These are phyloP conservation scores for Serilophus lunatus DNA, from an alignment of 2,113 vertebrate genomes.

Conservation along the genomic window DNA sequence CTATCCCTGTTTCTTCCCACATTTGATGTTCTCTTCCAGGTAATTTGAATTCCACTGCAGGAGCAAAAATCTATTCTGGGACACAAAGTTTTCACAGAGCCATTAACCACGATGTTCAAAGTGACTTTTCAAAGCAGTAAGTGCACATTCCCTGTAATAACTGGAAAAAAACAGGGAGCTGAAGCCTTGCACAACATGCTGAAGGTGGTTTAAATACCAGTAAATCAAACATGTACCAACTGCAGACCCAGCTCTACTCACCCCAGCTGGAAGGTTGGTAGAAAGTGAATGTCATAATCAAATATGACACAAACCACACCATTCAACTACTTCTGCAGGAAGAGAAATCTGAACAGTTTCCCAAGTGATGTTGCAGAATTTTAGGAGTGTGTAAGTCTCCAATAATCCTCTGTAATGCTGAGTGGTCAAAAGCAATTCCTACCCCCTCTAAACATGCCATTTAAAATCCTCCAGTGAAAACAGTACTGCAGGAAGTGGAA, in stretches of 20 bases:
- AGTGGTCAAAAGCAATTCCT: background rate
- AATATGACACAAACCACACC: background rate
- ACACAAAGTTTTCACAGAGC: background rate
- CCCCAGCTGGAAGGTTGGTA: background rate
- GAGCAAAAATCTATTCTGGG: background rate
- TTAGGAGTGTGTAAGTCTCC: background rate
- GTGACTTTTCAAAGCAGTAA: background rate
- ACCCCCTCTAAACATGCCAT: background rate
- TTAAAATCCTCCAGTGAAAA: conserved; percentile 28
- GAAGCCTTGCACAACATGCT: background rate
- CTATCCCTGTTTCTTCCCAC: background rate
- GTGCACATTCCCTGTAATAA: background rate
- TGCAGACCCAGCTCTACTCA: conserved; percentile 42
- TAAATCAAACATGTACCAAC: background rate
- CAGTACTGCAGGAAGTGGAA: background rate
- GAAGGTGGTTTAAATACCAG: background rate
- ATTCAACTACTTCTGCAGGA: conserved; percentile 35
- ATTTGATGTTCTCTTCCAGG: background rate
- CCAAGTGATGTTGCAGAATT: background rate
- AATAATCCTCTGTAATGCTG: background rate
- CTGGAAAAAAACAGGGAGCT: background rate
- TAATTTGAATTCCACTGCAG: background rate
- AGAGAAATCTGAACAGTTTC: conserved; percentile 5
- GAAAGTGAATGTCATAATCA: background rate
- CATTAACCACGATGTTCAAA: background rate